phyloP scores from a whole-genome alignment of 1,140 invertebrate genomes.

The Maconellicoccus hirsutus region DNA sequence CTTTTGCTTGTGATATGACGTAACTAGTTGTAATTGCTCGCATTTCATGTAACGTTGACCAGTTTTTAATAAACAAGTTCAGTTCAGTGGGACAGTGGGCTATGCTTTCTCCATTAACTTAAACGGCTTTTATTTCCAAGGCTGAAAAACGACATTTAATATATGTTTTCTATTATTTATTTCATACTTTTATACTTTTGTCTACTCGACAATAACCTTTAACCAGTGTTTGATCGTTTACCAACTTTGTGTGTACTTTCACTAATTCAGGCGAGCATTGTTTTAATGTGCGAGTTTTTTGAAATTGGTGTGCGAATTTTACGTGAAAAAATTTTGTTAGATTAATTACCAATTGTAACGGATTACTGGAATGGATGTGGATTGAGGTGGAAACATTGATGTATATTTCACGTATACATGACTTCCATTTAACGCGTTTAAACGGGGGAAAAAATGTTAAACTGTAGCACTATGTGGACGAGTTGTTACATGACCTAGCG shows the following conservation, averaged over 20 bases:
- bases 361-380: too few species aligned
- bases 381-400: too few species aligned
- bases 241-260: background rate
- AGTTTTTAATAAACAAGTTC: slow-evolving; percentile 9
- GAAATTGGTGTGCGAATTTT: too few species aligned
- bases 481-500: slow-evolving; percentile 1
- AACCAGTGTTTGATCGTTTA: background rate
- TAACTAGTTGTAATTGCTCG: background rate
- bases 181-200: background rate
- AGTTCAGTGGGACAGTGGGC: slow-evolving; percentile 6
- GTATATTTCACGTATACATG: background rate
- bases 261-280: background rate
- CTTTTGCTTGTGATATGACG: background rate
- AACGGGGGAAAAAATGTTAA: background rate
- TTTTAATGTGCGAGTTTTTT: too few species aligned
- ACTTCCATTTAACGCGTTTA: background rate
- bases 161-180: background rate
- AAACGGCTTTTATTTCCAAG: background rate
- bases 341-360: background rate
- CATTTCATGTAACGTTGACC: slow-evolving; percentile 7
- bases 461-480: background rate
- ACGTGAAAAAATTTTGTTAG: too few species aligned
- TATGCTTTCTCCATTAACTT: slow-evolving; percentile 9
- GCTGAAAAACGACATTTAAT: slow-evolving; percentile 4
- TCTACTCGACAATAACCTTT: background rate